These are phyloP conservation scores for Liparis tanakae DNA, from an alignment of 2,797 vertebrate genomes.

Conservation along the genomic window DNA sequence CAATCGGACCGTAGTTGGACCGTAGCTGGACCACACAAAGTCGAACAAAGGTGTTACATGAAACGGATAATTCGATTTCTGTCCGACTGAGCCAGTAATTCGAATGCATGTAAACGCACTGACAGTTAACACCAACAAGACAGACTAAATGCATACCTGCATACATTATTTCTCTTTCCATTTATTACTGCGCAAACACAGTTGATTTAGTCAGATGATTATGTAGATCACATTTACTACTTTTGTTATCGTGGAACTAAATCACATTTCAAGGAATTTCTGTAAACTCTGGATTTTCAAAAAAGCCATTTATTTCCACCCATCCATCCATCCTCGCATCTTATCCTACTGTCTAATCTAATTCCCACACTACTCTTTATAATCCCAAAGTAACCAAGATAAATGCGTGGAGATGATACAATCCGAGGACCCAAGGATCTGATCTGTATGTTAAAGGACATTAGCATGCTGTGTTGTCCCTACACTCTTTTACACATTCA, in stretches of 20 bases:
- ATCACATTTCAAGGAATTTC: not conserved
- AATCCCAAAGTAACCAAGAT: conserved; percentile 36
- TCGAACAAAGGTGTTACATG: too few relatives aligned
- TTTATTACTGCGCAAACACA: not conserved
- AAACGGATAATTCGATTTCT: too few relatives aligned
- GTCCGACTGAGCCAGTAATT: too few relatives aligned
- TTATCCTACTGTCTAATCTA: not conserved
- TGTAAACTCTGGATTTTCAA: not conserved
- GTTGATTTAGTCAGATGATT: not conserved
- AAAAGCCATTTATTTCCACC: not conserved
- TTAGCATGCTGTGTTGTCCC: conserved; percentile 47
- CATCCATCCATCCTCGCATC: not conserved
- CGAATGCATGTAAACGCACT: too few relatives aligned
- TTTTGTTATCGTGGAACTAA: conserved; percentile 7
- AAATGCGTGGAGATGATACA: conserved; percentile 18
- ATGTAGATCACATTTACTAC: conserved; percentile 5
- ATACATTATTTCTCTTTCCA: not conserved
- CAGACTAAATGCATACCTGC: not conserved
- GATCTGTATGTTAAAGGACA: conserved; percentile 32
- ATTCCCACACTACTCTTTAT: conserved; percentile 13
- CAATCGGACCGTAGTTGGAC: too few relatives aligned
- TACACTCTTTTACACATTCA: conserved; percentile 30
- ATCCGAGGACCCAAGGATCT: conserved; percentile 32
- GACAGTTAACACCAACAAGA: not conserved
- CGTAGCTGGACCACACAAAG: too few relatives aligned